These are phyloP conservation scores for Podarcis muralis DNA, from an alignment of 2,113 vertebrate genomes.

Conservation along the genomic window DNA sequence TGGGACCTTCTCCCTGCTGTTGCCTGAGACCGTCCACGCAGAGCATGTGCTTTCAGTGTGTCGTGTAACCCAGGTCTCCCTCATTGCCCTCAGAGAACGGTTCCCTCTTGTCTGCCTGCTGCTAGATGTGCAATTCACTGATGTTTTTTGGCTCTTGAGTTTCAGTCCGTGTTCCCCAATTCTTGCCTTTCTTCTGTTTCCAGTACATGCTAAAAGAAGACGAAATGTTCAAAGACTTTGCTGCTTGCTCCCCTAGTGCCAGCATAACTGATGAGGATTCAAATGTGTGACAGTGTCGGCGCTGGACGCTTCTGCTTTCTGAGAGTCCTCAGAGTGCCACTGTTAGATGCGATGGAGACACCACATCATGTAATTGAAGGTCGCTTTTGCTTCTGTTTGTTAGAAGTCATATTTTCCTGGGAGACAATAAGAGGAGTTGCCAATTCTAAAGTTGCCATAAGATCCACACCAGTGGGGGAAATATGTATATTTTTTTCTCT, in stretches of 20 bases:
- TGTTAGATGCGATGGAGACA: neutral
- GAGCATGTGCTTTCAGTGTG: neutral
- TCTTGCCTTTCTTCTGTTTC: conserved; percentile 35
- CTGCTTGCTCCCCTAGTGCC: conserved; percentile 83
- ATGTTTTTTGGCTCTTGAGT: neutral
- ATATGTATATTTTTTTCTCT: conserved; percentile 64
- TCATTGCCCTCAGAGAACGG: neutral
- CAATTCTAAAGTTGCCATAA: conserved; percentile 62
- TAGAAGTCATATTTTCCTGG: conserved; percentile 38
- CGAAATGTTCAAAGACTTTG: conserved; percentile 91
- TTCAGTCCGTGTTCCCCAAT: neutral
- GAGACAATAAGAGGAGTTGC: conserved; percentile 36
- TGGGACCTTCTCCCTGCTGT: neutral
- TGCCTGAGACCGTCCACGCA: neutral
- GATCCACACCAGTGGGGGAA: conserved; percentile 50
- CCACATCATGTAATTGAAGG: conserved; percentile 14
- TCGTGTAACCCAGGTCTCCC: neutral
- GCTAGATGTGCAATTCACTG: neutral
- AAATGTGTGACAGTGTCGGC: conserved; percentile 79
- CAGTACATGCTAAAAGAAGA: conserved; percentile 99
- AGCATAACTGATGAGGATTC: conserved; percentile 93
- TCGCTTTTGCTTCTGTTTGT: conserved; percentile 52
- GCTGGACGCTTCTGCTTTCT: neutral
- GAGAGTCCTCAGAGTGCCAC: neutral
- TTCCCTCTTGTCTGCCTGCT: neutral